Evolutionary conservation across 2,113 vertebrate species (phyloP).

Genomic region (Zeus faber): DNA sequence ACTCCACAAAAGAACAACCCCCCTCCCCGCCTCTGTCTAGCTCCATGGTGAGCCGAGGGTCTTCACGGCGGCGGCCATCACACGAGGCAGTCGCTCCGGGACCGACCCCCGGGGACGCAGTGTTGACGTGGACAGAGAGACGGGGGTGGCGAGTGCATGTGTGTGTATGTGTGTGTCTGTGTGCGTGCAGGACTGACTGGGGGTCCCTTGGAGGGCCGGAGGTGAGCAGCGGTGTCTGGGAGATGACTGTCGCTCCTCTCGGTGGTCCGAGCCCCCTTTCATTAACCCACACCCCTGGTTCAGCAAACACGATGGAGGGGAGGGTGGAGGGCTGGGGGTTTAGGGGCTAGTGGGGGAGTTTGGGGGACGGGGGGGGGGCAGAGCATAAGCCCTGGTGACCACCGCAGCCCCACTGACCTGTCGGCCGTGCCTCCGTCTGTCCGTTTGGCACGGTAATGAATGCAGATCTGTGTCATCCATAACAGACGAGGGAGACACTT

Average conservation of each 20-base stretch:
- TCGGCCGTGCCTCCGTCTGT: constrained; percentile 23
- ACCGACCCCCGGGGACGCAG: constrained; percentile 75
- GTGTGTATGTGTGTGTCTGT: too few relatives aligned
- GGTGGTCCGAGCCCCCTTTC: constrained; percentile 57
- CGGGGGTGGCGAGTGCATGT: not conserved
- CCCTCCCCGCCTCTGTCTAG: too few relatives aligned
- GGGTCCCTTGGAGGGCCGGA: constrained; percentile 47
- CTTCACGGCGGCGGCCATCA: too few relatives aligned
- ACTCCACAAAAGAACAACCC: too few relatives aligned
- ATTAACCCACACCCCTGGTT: constrained; percentile 62
- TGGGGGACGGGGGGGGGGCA: constrained; percentile 21
- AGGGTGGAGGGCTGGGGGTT: constrained; percentile 19
- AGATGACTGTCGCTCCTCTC: constrained; percentile 55
- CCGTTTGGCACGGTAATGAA: constrained; percentile 71
- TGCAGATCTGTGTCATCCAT: constrained; percentile 78
- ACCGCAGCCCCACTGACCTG: constrained; percentile 56
- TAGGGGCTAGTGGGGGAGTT: constrained; percentile 12
- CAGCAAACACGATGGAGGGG: constrained; percentile 48
- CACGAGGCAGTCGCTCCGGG: too few relatives aligned
- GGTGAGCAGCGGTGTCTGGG: constrained; percentile 62
- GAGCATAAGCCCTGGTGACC: constrained; percentile 44
- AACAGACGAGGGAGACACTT: constrained; percentile 64
- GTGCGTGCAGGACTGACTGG: constrained; percentile 41
- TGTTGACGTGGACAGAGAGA: constrained; percentile 69
- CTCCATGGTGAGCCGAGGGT: too few relatives aligned